Conservation (phyloP, 2,113 vertebrate species). For the Alouatta palliata region DNA sequence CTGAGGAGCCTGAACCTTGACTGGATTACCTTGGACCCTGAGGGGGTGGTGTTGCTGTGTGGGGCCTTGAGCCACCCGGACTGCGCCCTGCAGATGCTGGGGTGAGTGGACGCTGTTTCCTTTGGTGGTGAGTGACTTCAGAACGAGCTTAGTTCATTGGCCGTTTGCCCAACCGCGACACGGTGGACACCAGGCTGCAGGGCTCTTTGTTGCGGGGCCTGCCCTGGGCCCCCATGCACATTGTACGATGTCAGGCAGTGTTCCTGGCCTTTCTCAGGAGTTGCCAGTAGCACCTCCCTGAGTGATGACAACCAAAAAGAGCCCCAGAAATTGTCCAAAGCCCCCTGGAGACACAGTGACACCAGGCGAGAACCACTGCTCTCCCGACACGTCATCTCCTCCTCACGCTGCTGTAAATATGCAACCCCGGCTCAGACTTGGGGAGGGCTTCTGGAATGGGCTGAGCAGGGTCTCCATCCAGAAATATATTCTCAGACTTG, state of each 20-base stretch:
- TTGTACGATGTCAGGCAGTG: not conserved
- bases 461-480: not conserved
- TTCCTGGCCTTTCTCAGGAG: not conserved
- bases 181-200: fast-evolving
- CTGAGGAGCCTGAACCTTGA: not conserved
- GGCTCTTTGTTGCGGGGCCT: not conserved
- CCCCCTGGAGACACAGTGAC: not conserved
- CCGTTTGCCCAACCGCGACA: fast-evolving
- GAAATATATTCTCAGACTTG: not conserved
- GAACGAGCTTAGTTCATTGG: fast-evolving
- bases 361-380: not conserved
- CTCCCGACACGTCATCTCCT: not conserved
- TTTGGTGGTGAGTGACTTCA: too few species aligned
- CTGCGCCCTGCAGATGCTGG: not conserved
- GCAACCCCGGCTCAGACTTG: not conserved
- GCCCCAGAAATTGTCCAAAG: not conserved
- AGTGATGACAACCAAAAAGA: not conserved
- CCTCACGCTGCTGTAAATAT: not conserved
- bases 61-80: not conserved
- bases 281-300: not conserved
- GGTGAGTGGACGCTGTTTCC: not conserved
- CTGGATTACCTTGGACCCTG: not conserved
- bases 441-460: not conserved
- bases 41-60: not conserved
- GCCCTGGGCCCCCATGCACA: not conserved